These are phyloP conservation scores for Chrysina gloriosa DNA, from an alignment of 2,888 invertebrate species.

Conservation along the genomic window DNA sequence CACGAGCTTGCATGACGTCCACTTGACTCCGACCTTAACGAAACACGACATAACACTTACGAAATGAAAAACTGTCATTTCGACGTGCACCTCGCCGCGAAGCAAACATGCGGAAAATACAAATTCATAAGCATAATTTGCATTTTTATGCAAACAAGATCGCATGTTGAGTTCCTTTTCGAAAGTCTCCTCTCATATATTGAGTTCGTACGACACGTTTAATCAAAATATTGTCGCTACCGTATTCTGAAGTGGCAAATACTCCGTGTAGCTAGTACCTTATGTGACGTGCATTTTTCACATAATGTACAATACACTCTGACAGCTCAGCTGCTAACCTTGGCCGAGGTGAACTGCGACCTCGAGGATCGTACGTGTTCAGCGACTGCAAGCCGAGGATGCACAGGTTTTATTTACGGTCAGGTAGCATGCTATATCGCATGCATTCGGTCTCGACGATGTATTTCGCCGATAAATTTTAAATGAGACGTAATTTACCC, in stretches of 20 bases:
- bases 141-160: not conserved
- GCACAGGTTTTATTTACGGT: constrained; percentile 18
- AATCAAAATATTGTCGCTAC: constrained; percentile 12
- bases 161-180: not conserved
- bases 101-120: not conserved
- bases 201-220: not conserved
- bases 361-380: constrained; percentile 1
- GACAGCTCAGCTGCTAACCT: not conserved
- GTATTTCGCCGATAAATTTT: constrained; percentile 30
- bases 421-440: constrained; percentile 23
- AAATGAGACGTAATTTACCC: constrained; percentile 33
- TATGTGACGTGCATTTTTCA: not conserved
- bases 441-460: not conserved
- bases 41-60: not conserved
- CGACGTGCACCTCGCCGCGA: not conserved
- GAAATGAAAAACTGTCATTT: not conserved
- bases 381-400: constrained; percentile 26
- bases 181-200: not conserved
- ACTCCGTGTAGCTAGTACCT: not conserved
- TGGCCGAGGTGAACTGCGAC: not conserved
- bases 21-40: not conserved
- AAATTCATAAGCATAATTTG: not conserved
- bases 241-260: not conserved
- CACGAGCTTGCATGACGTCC: too few relatives aligned
- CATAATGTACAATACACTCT: not conserved